Evolutionary conservation across 1,140 invertebrate species (phyloP).

Genomic region (Pseudomyrmex gracilis): DNA sequence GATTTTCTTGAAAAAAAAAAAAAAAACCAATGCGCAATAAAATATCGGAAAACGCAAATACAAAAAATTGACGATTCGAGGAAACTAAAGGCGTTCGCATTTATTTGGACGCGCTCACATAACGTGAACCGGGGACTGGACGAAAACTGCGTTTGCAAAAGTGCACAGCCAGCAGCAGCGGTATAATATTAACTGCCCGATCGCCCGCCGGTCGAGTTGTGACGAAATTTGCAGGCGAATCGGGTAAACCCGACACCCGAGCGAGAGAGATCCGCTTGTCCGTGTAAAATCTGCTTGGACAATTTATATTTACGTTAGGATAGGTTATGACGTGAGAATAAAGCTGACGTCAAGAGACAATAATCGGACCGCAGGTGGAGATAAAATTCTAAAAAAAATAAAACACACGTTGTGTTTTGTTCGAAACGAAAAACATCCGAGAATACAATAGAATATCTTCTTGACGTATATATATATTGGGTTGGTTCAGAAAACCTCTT

Average conservation of each 20-base stretch:
- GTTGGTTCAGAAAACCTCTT: no score
- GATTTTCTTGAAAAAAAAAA: no score
- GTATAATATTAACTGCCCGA: conserved; percentile 1
- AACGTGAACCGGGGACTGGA: conserved; percentile 9
- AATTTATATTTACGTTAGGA: conserved; percentile 47
- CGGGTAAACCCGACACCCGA: conserved; percentile 35
- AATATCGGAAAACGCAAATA: no score
- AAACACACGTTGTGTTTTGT: no score
- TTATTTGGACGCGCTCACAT: neutral
- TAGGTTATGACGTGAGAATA: conserved; percentile 19
- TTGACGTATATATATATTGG: no score
- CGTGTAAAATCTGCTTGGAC: conserved; percentile 34
- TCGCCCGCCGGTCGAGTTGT: conserved; percentile 5
- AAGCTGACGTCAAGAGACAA: neutral
- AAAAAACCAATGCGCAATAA: no score
- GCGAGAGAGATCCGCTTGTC: neutral
- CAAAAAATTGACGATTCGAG: no score
- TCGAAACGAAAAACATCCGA: no score
- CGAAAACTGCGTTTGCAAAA: conserved; percentile 37
- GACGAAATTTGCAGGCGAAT: conserved; percentile 44
- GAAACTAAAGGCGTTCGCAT: neutral
- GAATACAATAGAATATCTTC: no score
- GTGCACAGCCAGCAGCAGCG: neutral
- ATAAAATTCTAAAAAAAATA: neutral
- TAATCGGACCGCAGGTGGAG: neutral